Evolutionary conservation across 2,113 vertebrate genomes (phyloP).

Genomic region (Gymnarchus niloticus): DNA sequence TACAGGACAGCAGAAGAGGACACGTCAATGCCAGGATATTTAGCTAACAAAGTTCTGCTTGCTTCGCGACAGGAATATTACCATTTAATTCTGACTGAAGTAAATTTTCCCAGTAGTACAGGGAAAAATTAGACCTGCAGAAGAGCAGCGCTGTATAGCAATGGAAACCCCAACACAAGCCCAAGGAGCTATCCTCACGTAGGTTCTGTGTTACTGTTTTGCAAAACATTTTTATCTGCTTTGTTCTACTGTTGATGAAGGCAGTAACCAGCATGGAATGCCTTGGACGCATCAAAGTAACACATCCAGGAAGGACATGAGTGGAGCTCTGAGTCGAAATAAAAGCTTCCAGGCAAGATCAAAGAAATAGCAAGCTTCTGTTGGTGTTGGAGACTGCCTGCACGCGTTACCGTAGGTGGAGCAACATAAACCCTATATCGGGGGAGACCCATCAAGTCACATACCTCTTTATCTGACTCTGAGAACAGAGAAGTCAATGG

Average conservation of each 20-base stretch:
- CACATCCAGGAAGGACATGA: not conserved
- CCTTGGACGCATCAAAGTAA: not conserved
- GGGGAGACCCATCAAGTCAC: not conserved
- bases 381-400: not conserved
- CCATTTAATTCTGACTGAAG: not conserved
- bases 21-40: not conserved
- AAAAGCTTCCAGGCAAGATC: not conserved
- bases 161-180: too few species aligned
- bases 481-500: not conserved
- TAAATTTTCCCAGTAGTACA: too few species aligned
- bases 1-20: not conserved
- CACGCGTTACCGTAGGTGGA: not conserved
- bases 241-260: too few species aligned
- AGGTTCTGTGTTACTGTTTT: too few species aligned
- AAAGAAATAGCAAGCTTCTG: not conserved
- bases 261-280: too few species aligned
- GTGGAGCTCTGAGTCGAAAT: not conserved
- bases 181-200: too few species aligned
- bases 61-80: not conserved
- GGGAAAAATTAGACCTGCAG: too few species aligned
- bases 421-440: not conserved
- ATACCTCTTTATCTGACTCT: not conserved
- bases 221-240: too few species aligned
- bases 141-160: not conserved
- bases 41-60: not conserved